Evolutionary conservation across 2,113 vertebrate genomes (phyloP).

Genomic region (Atractosteus spatula): DNA sequence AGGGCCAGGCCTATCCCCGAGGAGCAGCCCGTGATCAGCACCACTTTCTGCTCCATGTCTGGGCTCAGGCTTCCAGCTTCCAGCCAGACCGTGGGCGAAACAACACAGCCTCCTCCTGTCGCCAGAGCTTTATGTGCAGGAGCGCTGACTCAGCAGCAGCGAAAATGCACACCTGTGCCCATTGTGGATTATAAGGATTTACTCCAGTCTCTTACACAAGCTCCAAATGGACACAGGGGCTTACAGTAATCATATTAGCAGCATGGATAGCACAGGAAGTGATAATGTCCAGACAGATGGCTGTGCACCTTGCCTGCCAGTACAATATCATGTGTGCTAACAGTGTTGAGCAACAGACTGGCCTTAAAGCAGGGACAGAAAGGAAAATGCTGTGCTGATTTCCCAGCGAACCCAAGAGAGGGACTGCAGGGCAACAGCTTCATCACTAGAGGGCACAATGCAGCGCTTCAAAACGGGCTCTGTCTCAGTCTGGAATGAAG

Average conservation of each 20-base stretch:
- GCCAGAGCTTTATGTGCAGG: slow-evolving; percentile 32
- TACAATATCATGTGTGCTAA: neutral
- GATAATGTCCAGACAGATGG: neutral
- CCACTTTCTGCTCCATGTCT: slow-evolving; percentile 72
- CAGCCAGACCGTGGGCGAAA: neutral
- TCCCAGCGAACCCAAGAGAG: no score
- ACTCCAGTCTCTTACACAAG: neutral
- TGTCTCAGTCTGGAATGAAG: no score
- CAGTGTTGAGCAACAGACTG: no score
- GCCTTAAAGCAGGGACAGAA: no score
- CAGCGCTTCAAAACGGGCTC: no score
- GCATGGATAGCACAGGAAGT: neutral
- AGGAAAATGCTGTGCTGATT: no score
- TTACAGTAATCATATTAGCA: slow-evolving; percentile 7
- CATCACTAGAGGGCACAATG: no score
- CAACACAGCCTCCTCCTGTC: slow-evolving; percentile 5
- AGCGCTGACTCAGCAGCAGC: slow-evolving; percentile 47
- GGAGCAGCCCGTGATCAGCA: slow-evolving; percentile 82
- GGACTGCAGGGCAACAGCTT: no score
- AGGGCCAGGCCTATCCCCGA: slow-evolving; percentile 81
- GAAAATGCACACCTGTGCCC: slow-evolving; percentile 46
- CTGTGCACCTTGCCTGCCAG: neutral
- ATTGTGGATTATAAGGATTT: slow-evolving; percentile 39
- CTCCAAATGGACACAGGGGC: neutral
- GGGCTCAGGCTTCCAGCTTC: slow-evolving; percentile 2